Evolutionary conservation across 1,140 invertebrate species (phyloP).

Genomic region (Drosophila paulistorum): DNA sequence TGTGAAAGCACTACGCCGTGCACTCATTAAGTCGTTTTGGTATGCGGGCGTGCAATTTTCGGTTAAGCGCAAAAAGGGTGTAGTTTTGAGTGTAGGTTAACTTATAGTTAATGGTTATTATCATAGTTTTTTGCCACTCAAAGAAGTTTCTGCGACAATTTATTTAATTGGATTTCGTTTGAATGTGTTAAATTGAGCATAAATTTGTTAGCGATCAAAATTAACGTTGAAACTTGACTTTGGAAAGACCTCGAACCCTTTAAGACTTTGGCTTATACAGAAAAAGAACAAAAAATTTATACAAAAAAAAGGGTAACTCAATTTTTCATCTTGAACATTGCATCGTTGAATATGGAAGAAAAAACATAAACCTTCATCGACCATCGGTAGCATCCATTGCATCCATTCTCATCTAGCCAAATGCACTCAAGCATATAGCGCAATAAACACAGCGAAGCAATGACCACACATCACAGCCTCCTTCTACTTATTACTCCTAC

Average conservation of each 20-base stretch:
- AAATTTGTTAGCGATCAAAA: slow-evolving; percentile 41
- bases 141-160: slow-evolving; percentile 53
- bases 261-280: background rate
- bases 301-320: background rate
- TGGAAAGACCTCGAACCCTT: background rate
- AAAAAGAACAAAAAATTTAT: background rate
- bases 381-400: slow-evolving; percentile 26
- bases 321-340: slow-evolving; percentile 2
- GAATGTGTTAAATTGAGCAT: slow-evolving; percentile 56
- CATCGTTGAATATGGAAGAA: slow-evolving; percentile 17
- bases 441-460: slow-evolving; percentile 69
- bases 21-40: slow-evolving; percentile 32
- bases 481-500: background rate
- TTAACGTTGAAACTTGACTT: background rate
- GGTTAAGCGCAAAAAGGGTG: slow-evolving; percentile 4
- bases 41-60: slow-evolving; percentile 5
- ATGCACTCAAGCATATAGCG: slow-evolving; percentile 77
- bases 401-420: slow-evolving; percentile 49
- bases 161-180: slow-evolving; percentile 53
- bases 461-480: slow-evolving; percentile 62
- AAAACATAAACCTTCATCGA: background rate
- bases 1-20: slow-evolving; percentile 22
- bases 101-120: slow-evolving; percentile 42
- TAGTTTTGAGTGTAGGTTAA: slow-evolving; percentile 31
- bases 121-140: slow-evolving; percentile 52